Percentiles rank a stretch among this genome's conserved stretches.
phyloP scores from a whole-genome alignment of 1,140 invertebrate species.

The Stegodyphus dumicola region DNA sequence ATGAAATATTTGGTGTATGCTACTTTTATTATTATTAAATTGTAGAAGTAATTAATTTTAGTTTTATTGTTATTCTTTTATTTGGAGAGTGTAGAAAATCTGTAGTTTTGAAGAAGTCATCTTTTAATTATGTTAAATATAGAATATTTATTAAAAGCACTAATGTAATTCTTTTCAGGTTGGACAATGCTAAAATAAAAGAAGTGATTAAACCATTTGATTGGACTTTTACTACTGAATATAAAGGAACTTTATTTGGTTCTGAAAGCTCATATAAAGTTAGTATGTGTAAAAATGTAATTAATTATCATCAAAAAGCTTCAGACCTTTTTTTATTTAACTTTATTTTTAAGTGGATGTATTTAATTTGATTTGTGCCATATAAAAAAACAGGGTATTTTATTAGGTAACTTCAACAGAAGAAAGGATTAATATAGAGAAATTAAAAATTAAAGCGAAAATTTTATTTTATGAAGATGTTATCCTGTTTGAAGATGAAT shows the following conservation, averaged over 20 bases:
- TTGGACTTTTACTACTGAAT: slow-evolving; percentile 97
- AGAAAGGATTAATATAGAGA: slow-evolving; percentile 88
- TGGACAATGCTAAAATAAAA: slow-evolving; percentile 75
- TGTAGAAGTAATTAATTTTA: too few species aligned
- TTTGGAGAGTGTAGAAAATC: too few species aligned
- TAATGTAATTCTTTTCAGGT: slow-evolving; percentile 65
- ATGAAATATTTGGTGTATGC: too few species aligned
- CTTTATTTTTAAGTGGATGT: not conserved
- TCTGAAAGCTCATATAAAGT: not conserved
- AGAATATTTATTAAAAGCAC: too few species aligned
- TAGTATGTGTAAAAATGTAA: not conserved
- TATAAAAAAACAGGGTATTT: not conserved
- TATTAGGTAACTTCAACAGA: slow-evolving; percentile 73
- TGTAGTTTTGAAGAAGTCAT: too few species aligned
- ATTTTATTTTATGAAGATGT: slow-evolving; percentile 96
- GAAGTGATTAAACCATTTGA: slow-evolving; percentile 91
- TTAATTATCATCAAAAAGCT: not conserved
- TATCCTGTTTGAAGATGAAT: slow-evolving; percentile 96
- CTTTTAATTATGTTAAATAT: too few species aligned
- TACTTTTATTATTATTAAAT: too few species aligned
- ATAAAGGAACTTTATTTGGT: slow-evolving; percentile 76
- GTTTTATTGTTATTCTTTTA: too few species aligned
- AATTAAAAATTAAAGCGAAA: slow-evolving; percentile 88
- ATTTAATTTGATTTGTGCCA: slow-evolving; percentile 69
- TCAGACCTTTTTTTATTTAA: not conserved